Evolutionary conservation across 2,888 invertebrate species (phyloP).

Genomic region (Acleris cristana): DNA sequence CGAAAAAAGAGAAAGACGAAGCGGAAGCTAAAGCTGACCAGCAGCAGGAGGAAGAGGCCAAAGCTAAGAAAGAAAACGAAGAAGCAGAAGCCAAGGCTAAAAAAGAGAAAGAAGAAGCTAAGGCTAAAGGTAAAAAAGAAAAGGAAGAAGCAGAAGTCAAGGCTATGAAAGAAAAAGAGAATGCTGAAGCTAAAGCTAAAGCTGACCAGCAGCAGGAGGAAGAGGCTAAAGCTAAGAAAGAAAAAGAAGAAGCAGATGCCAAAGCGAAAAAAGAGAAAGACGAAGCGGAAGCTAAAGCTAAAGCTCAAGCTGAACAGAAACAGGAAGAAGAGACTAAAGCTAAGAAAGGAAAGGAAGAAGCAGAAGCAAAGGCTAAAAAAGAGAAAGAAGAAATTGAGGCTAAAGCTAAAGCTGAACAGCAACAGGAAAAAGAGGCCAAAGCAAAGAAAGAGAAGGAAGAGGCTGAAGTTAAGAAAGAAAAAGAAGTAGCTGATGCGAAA

Average conservation of each 20-base stretch:
- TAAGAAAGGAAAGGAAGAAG: constrained; percentile 22
- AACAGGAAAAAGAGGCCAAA: too few relatives aligned
- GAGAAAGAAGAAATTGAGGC: neutral
- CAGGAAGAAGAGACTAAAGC: constrained; percentile 17
- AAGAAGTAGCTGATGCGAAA: constrained; percentile 20
- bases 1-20: constrained; percentile 38
- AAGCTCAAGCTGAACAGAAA: constrained; percentile 36
- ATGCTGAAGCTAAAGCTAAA: too few relatives aligned
- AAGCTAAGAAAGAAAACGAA: neutral
- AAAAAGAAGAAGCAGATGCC: constrained; percentile 25
- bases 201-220: constrained; percentile 33
- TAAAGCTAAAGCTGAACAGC: neutral
- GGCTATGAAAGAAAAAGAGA: constrained; percentile 37
- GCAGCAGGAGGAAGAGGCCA: constrained; percentile 32
- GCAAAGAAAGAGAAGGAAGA: constrained; percentile 21
- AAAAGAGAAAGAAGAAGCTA: constrained; percentile 34
- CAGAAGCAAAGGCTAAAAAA: neutral
- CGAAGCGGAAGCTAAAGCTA: neutral
- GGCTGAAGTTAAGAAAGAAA: constrained; percentile 20
- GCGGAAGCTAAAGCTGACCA: too few relatives aligned
- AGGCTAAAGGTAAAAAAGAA: constrained; percentile 38
- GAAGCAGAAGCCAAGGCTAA: constrained; percentile 40
- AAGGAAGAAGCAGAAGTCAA: constrained; percentile 21
- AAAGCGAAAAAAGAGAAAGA: constrained; percentile 36
- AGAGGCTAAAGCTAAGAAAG: constrained; percentile 37